Evolutionary conservation across 2,797 vertebrate genomes (phyloP), one percentile per base, ranked within the genome.

Genomic region (Hyperoplus lanceolatus): DNA sequence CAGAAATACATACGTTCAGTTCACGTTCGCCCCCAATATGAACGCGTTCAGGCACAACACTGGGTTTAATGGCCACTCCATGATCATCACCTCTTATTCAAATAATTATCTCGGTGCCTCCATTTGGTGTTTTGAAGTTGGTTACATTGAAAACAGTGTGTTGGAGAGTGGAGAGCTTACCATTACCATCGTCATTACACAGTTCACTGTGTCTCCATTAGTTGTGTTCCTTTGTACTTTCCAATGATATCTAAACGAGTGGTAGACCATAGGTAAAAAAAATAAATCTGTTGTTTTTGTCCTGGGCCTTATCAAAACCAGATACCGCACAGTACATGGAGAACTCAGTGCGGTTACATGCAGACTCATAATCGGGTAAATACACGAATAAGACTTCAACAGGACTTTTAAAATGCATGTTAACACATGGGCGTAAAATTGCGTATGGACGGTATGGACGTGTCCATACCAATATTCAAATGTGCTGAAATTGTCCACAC

Each of bases 121-220:
- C 29, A 9, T 54, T 65, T 29, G 15, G n/a, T 64, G n/a, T 81
- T 82, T 70, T 55, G 48, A 70, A 79, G 70, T 62, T 65, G n/a
- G 70, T 80, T 67, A 58, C 16, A 60, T 5, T 73, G 48, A 77
- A 36, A 29, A 14, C 38, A 48, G 8, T 38, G 39, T 53, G 16
- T 59, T 18, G 39, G 12, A 51, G 62, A 63, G 41, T 14, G 13
- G 5, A 15, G 49, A n/a, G 13, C 80, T 70, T 68, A 60, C 6
- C 67, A 51, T 68, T 62, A 55, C 61, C 45, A 53, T 46, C 29
- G 56, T 45, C 59, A 63, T 76, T 16, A 1, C 41, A 42, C 68
- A 54, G 55, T 77, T 46, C 15, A 67, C 7, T 58, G 46, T 56
- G 38, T 64, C 49, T 45, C 21, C 13, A 48, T 48, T 60, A 41